Conservation (phyloP, 2,797 vertebrate genomes). For the Pelobates cultripes region DNA sequence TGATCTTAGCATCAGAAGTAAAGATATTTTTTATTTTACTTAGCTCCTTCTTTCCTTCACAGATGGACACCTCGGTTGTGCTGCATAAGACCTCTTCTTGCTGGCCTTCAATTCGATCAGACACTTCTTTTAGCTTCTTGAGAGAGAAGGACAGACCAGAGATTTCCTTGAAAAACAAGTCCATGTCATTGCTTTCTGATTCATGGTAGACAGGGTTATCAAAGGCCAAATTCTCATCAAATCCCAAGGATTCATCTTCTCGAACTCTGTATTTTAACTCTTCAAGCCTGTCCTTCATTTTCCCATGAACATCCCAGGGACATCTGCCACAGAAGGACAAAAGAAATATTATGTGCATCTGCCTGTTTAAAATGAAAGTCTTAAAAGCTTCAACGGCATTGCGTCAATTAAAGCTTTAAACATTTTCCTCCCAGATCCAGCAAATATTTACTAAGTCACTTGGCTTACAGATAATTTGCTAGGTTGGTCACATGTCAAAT, state of each 20-base stretch:
- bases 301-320: slow-evolving; percentile 8
- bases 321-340: slow-evolving; percentile 2
- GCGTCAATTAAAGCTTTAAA: slow-evolving; percentile 53
- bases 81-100: slow-evolving; percentile 68
- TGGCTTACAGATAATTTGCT: slow-evolving; percentile 46
- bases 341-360: neutral
- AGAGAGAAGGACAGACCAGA: slow-evolving; percentile 58
- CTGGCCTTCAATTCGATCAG: slow-evolving; percentile 55
- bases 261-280: slow-evolving; percentile 59
- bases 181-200: slow-evolving; percentile 40
- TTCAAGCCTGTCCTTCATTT: slow-evolving; percentile 69
- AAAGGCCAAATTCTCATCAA: slow-evolving; percentile 46
- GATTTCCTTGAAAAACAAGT: slow-evolving; percentile 61
- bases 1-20: slow-evolving; percentile 44
- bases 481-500: slow-evolving; percentile 49
- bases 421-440: slow-evolving; percentile 50
- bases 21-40: slow-evolving; percentile 56
- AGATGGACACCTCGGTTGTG: slow-evolving; percentile 59
- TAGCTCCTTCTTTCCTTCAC: slow-evolving; percentile 57
- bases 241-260: slow-evolving; percentile 44
- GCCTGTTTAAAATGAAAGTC: slow-evolving; percentile 21
- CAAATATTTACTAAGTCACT: slow-evolving; percentile 64
- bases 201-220: slow-evolving; percentile 55
- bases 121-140: slow-evolving; percentile 61
- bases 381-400: slow-evolving; percentile 31